These are phyloP conservation scores for Panagrolaimus sp. DNA, from an alignment of 1,140 invertebrate genomes.

Conservation along the genomic window DNA sequence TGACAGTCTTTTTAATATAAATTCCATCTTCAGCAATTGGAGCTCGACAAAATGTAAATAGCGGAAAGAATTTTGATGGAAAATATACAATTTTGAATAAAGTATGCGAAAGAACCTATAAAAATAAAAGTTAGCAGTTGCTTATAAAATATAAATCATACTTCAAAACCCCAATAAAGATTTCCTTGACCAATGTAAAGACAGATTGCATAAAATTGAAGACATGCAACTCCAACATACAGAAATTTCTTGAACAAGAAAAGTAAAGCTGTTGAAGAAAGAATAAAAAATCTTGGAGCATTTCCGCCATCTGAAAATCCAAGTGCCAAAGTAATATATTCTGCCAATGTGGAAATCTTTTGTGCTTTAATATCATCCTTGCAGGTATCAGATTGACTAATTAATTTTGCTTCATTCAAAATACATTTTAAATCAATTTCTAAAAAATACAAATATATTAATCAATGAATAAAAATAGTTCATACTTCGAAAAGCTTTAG, in stretches of 20 bases:
- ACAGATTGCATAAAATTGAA: not conserved
- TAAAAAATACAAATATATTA: not conserved
- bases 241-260: not conserved
- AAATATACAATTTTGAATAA: not conserved
- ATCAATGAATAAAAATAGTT: no score
- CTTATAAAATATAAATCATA: no score
- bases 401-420: not conserved
- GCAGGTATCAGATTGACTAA: not conserved
- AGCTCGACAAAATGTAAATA: not conserved
- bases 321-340: not conserved
- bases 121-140: no score
- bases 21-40: not conserved
- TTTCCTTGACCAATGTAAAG: not conserved
- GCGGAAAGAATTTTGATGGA: not conserved
- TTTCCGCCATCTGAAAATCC: not conserved
- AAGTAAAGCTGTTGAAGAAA: not conserved
- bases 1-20: not conserved
- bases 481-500: no score
- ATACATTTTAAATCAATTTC: not conserved
- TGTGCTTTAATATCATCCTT: not conserved
- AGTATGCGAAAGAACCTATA: no score
- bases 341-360: not conserved
- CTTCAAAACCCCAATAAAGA: not conserved
- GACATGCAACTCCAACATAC: not conserved
- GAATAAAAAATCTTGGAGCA: not conserved